These are phyloP conservation scores for Erpobdella octoculata DNA, from an alignment of 2,888 invertebrate genomes.

Conservation along the genomic window DNA sequence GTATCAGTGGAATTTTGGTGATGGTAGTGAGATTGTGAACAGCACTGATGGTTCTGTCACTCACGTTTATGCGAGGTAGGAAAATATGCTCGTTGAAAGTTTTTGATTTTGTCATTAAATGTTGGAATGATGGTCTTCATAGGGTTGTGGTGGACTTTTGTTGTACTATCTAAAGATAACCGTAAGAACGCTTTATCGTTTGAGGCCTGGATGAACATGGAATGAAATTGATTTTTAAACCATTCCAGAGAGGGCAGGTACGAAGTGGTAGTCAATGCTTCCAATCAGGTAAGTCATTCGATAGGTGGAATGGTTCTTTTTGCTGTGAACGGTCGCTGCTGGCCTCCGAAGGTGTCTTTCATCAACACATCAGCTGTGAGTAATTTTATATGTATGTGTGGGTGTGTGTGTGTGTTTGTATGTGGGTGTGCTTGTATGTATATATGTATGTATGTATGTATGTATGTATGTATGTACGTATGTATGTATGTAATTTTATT, in stretches of 20 bases:
- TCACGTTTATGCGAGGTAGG: not conserved
- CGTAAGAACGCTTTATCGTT: too few species aligned
- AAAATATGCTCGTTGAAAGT: not conserved
- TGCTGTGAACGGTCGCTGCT: not conserved
- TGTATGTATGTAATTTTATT: too few species aligned
- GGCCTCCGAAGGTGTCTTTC: not conserved
- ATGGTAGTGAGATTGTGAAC: not conserved
- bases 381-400: not conserved
- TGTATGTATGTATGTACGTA: too few species aligned
- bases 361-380: not conserved
- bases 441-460: too few species aligned
- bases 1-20: not conserved
- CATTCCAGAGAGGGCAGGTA: not conserved
- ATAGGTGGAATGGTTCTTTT: not conserved
- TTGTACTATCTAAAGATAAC: too few species aligned
- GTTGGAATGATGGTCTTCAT: not conserved
- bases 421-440: too few species aligned
- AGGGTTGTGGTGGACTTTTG: not conserved
- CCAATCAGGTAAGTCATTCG: not conserved
- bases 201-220: too few species aligned
- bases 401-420: too few species aligned
- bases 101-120: not conserved
- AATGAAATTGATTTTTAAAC: too few species aligned
- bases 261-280: conserved; percentile 4
- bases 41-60: not conserved